Base-by-base conservation (phyloP, 2,888 invertebrate species). In the Phengaris arion region DNA sequence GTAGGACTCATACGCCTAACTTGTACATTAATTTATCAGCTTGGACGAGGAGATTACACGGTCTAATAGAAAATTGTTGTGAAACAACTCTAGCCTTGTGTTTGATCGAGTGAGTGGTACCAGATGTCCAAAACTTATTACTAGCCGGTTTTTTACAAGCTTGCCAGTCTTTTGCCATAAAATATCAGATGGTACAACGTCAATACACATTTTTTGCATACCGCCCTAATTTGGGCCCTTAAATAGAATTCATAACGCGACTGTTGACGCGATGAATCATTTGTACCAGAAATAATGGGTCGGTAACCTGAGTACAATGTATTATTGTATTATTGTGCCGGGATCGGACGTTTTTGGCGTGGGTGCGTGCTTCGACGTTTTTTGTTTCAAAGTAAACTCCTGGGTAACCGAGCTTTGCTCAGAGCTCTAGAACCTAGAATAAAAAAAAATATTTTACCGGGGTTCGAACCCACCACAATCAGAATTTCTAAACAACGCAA, bases 1-100 rank as follows among this genome's bases (percentile, higher is more conserved):
- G 94, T 93, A 74, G 35, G 0, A 5, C 2, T 57, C 48, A 48
- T 48, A 6, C 6, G 48, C 48, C 8, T 6, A 6, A 5, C 48
- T 35, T 35, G 35, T 2, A 35, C 48, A 48, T 48, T 6, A 6
- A 6, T 7, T 7, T 3, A 6, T 48, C 48, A 48, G 48, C 48
- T 48, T 48, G 48, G 2, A 6, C 48, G 48, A 48, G 6, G 48
- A 8, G 6, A 48, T 48, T 48, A 6, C 6, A 6, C 48, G 48
- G 48, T 7, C 4, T 6, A 7, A 48, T 48, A 7, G 48, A 48
- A 48, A 0, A 6, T 48, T 48, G 1, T 48, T 6, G 48, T 48
- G 6, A 48, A 48, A 6, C 6, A 35, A 48, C 6, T 48, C 6
- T 48, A 7, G 6, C 8, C 6, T 48, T 6, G 48, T 48, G 6